Conservation (phyloP, 2,113 vertebrate species). For the Opisthocomus hoazin region DNA sequence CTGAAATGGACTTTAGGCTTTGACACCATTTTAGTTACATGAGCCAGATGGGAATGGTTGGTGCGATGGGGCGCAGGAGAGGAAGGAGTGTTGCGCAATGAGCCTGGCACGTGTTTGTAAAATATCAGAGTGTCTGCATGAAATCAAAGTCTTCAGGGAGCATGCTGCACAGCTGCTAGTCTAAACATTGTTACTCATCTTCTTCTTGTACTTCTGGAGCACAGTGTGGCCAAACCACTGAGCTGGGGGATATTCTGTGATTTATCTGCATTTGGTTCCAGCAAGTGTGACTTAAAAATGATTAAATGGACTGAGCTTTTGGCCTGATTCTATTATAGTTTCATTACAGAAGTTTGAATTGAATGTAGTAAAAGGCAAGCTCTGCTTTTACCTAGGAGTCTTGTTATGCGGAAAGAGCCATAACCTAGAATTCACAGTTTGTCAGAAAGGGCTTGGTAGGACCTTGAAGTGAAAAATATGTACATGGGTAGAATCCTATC, state of each 20-base stretch:
- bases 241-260: slow-evolving; percentile 20
- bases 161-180: background rate
- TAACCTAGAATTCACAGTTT: slow-evolving; percentile 3
- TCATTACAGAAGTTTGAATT: slow-evolving; percentile 15
- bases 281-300: slow-evolving; percentile 10
- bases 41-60: background rate
- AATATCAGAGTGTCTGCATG: background rate
- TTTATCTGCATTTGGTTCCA: slow-evolving; percentile 31
- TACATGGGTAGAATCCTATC: background rate
- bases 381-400: slow-evolving; percentile 1
- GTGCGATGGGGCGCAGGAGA: background rate
- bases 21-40: background rate
- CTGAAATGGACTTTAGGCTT: background rate
- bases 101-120: background rate
- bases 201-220: background rate
- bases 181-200: background rate
- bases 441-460: background rate
- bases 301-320: slow-evolving; percentile 34
- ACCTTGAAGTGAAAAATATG: slow-evolving; percentile 26
- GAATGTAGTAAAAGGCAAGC: slow-evolving; percentile 2
- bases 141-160: background rate
- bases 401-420: background rate
- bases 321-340: background rate
- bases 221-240: background rate
- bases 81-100: background rate